Evolutionary conservation across 2,797 vertebrate species (phyloP).

Genomic region (Pseudochaenichthys georgianus): DNA sequence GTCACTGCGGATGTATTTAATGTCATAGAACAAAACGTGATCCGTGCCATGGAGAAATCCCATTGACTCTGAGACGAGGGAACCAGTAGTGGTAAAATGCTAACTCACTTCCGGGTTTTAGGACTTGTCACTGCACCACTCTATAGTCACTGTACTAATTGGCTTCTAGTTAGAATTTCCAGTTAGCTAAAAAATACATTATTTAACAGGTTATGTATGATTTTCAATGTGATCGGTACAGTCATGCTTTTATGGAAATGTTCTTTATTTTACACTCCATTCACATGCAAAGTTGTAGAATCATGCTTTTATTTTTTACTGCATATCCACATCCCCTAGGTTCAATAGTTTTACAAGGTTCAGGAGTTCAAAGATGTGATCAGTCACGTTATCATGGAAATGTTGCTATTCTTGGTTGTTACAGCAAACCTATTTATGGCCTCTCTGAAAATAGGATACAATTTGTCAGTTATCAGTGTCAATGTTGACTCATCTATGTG

Average conservation of each 20-base stretch:
- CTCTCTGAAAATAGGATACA: neutral
- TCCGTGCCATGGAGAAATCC: no score
- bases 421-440: neutral
- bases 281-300: neutral
- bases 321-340: neutral
- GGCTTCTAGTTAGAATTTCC: neutral
- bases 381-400: neutral
- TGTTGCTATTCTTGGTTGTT: constrained; percentile 10
- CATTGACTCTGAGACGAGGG: no score
- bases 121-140: no score
- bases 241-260: constrained; percentile 22
- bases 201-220: neutral
- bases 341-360: constrained; percentile 17
- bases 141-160: constrained; percentile 9
- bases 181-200: neutral
- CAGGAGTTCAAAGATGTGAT: neutral
- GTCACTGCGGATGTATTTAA: no score
- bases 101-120: no score
- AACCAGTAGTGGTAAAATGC: no score
- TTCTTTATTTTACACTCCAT: constrained; percentile 16
- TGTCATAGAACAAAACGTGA: no score
- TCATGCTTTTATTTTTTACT: constrained; percentile 11
- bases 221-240: neutral
- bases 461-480: neutral
- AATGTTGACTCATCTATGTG: neutral